Evolutionary conservation across 2,113 vertebrate genomes (phyloP), one percentile per base, ranked within the genome.

Genomic region (Marcusenius ussheri): DNA sequence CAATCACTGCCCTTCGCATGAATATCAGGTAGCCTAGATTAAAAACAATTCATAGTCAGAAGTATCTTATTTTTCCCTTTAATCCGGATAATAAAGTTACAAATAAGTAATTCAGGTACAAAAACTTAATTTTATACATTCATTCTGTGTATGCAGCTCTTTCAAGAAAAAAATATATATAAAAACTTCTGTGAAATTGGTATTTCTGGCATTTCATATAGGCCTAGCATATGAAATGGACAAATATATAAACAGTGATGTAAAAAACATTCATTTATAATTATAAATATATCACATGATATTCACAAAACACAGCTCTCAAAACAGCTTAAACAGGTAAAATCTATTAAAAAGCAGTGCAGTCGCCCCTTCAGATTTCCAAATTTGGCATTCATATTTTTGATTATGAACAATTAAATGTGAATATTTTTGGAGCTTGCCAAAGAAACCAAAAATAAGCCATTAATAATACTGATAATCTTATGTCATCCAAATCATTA

Each of bases 211-310:
- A 39, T 77, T 77, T 66, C 58, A 66, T 11, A 77, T 15, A 77
- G 15, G 11, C 0, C 27, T 17, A 77, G 70, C 70, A 77, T 77
- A 17, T 77, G 31, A 77, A 39, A 39, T 77, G 13, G 70, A 77
- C 27, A 77, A 74, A 74, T 74, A 74, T 74, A 35, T 27, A 10
- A 77, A 17, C 31, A 74, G 31, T 77, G 3, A 49, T 27, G 8
- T 47, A 27, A 50, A 50, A 86, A n/a, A 86, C 83, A 86, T 50
- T 50, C 1, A 85, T 42, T 3, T 4, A 86, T 47, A 47, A 50
- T 50, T 50, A 86, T 86, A 50, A 86, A 86, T 86, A 85, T 85
- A 50, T 85, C 21, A 31, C 11, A 86, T 27, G 24, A 85, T 86
- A 86, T 86, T 50, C 21, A 85, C 83, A 86, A 50, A 85, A 85